These are phyloP conservation scores for Drosophila seguyi DNA, from an alignment of 1,140 invertebrate species.

Conservation along the genomic window DNA sequence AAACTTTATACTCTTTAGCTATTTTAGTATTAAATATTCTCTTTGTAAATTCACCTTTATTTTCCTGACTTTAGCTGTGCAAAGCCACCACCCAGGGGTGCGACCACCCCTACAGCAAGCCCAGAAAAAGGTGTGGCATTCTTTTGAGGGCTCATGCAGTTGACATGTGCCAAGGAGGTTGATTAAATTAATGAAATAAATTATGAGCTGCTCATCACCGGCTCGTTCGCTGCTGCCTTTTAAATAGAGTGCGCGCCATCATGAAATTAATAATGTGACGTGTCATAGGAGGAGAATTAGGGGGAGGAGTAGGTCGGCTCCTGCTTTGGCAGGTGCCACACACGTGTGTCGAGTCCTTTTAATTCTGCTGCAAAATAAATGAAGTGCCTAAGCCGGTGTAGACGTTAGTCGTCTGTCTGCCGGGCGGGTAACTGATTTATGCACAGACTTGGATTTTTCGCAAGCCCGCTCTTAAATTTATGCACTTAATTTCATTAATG, in stretches of 20 bases:
- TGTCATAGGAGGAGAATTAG: constrained; percentile 21
- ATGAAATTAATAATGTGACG: constrained; percentile 81
- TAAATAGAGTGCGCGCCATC: constrained; percentile 80
- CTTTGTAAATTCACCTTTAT: background rate
- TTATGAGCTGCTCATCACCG: constrained; percentile 72
- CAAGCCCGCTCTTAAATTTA: constrained; percentile 41
- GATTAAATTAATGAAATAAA: constrained; percentile 84
- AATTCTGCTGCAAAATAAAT: constrained; percentile 65
- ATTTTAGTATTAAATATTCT: background rate
- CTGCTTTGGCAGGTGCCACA: constrained; percentile 30
- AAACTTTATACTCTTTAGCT: no score
- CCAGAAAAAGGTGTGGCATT: constrained; percentile 43
- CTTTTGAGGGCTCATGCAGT: constrained; percentile 66
- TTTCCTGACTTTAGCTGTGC: background rate
- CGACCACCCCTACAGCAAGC: background rate
- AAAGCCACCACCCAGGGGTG: background rate
- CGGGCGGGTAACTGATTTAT: constrained; percentile 44
- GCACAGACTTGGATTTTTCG: constrained; percentile 33
- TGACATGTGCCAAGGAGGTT: constrained; percentile 80
- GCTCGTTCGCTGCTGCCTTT: constrained; percentile 49
- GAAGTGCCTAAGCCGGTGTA: constrained; percentile 56
- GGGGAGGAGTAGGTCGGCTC: no score
- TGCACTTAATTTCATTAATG: constrained; percentile 59
- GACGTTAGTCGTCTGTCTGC: constrained; percentile 31
- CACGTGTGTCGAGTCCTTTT: constrained; percentile 51